Base-by-base conservation (phyloP, 2,113 vertebrate genomes). In the Galbula dea region DNA sequence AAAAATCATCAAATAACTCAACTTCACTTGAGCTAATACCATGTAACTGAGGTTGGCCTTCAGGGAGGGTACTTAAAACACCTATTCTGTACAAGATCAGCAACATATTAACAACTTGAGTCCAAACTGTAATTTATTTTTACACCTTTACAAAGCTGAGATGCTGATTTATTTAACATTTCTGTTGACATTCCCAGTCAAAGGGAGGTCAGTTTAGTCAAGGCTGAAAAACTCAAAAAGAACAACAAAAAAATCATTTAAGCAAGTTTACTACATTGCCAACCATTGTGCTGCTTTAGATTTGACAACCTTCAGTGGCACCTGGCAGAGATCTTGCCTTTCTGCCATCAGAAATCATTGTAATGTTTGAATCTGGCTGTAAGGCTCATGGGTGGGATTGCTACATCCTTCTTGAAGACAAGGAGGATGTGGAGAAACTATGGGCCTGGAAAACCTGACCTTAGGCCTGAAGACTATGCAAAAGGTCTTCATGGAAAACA, bases 251-350 rank as follows among this genome's bases (percentile, higher is more conserved):
- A n/a, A 57, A 19, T 4, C 16, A 71, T 52, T 58, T 57, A 65
- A 88, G 37, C 75, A 65, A 55, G 10, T 89, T 92, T 83, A 43
- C 62, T 71, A 9, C 27, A 2, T 36, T 89, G 90, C 88, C 93
- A 95, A 9, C 67, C 74, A 73, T 93, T 93, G 90, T 91, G 52
- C 76, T 83, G 43, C 36, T 93, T 89, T 86, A 7, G 73, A 57
- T 87, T 86, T 88, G 59, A 90, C 68, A 83, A 5, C 41, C 45
- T 27, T 57, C 34, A 11, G 30, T 37, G 59, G 51, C 41, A 71
- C 29, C 65, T 69, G 73, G 84, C 63, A 77, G 30, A 69, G 21
- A 68, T 14, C 10, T 75, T 65, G 73, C 41, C 57, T 58, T 94
- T 54, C 92, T 93, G 66, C 54, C 45, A 13, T 37, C 57, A 86